phyloP scores from a whole-genome alignment of 2,888 invertebrate genomes.

The Escarpia spicata region DNA sequence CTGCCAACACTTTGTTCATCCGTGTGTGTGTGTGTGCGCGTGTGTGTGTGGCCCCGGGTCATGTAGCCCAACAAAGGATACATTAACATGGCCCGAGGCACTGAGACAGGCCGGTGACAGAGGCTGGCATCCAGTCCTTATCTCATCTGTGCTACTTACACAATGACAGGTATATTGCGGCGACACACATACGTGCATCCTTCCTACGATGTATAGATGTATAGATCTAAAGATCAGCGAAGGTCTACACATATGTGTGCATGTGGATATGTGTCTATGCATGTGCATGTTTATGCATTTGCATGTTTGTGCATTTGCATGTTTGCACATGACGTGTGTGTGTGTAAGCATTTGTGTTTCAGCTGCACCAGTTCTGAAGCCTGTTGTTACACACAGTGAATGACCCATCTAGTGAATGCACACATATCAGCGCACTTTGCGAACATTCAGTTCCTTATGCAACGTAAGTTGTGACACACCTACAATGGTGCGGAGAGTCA shows the following conservation, averaged over 20 bases:
- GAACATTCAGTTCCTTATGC: neutral
- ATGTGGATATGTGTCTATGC: neutral
- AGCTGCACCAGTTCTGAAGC: neutral
- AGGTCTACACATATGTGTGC: neutral
- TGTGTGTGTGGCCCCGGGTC: neutral
- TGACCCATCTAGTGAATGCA: neutral
- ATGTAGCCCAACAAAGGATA: neutral
- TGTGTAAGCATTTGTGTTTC: neutral
- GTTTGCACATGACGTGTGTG: neutral
- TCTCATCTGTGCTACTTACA: neutral
- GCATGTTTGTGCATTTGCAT: neutral
- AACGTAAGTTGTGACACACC: neutral
- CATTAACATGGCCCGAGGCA: conserved; percentile 1
- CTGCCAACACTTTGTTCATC: neutral
- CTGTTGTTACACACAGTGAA: neutral
- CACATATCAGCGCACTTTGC: neutral
- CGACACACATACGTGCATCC: neutral
- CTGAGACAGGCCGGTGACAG: neutral
- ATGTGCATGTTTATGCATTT: neutral
- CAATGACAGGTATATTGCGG: conserved; percentile 7
- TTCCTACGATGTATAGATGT: neutral
- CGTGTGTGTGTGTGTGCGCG: neutral
- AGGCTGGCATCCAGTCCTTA: neutral
- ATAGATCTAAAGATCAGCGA: neutral
- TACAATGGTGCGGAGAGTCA: neutral